These are phyloP conservation scores for Corbicula japonica DNA, from an alignment of 2,888 invertebrate species.

Conservation along the genomic window DNA sequence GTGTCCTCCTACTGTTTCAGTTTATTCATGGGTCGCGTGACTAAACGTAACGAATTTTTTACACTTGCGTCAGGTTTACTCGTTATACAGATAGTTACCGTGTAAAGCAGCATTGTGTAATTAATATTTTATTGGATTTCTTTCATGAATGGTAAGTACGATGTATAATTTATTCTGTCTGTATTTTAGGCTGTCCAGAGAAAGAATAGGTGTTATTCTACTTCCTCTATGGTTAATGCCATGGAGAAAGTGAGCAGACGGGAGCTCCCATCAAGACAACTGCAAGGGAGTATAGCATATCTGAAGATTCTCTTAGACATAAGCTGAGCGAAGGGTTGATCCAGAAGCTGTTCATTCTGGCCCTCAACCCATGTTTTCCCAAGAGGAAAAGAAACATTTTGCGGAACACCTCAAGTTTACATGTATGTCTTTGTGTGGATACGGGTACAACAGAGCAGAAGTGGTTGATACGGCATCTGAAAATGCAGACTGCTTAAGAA, in stretches of 20 bases:
- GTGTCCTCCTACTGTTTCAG: too few species aligned
- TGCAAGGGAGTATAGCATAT: constrained; percentile 38
- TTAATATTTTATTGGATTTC: too few species aligned
- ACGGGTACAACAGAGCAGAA: constrained; percentile 41
- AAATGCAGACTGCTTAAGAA: constrained; percentile 45
- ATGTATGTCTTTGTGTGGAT: constrained; percentile 15
- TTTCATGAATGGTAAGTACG: too few species aligned
- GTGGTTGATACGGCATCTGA: constrained; percentile 58
- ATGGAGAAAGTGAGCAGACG: constrained; percentile 18
- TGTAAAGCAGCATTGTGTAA: too few species aligned
- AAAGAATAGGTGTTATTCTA: constrained; percentile 23
- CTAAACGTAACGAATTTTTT: too few species aligned
- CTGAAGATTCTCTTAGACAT: constrained; percentile 41
- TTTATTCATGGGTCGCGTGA: too few species aligned
- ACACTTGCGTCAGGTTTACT: too few species aligned
- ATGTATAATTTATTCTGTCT: too few species aligned
- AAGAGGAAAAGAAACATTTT: constrained; percentile 26
- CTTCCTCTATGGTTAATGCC: constrained; percentile 32
- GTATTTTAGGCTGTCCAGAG: too few species aligned
- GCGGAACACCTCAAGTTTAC: constrained; percentile 28
- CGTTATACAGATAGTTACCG: too few species aligned
- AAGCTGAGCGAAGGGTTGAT: constrained; percentile 28
- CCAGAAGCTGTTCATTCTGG: constrained; percentile 24
- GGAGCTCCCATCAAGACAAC: constrained; percentile 28
- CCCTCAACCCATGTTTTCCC: constrained; percentile 10